These are phyloP conservation scores for Brachionus plicatilis DNA, from an alignment of 1,140 invertebrate genomes.

Conservation along the genomic window DNA sequence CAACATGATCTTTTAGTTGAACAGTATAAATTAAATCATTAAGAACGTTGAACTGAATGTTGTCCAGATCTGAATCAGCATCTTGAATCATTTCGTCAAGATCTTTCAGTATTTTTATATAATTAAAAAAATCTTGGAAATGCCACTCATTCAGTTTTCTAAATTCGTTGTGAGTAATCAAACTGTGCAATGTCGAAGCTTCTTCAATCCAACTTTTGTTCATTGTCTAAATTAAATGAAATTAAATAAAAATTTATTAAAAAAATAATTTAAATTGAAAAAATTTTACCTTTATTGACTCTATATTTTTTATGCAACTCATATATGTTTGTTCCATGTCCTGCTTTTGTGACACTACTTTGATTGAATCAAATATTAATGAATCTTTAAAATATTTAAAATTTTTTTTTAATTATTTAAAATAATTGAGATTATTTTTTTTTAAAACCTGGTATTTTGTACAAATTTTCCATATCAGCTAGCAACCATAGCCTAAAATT, in stretches of 20 bases:
- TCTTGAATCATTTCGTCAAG: neutral
- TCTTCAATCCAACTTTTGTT: neutral
- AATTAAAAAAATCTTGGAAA: neutral
- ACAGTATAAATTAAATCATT: neutral
- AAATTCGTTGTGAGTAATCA: neutral
- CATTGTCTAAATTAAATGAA: neutral
- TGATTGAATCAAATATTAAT: neutral
- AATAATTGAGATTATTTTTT: too few species aligned
- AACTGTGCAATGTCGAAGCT: neutral
- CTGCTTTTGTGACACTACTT: neutral
- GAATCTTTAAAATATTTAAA: neutral
- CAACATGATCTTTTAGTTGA: neutral
- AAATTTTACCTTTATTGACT: neutral
- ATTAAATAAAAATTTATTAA: neutral
- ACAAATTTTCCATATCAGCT: neutral
- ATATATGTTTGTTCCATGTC: neutral
- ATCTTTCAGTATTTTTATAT: neutral
- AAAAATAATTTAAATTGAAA: neutral
- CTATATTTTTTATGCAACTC: neutral
- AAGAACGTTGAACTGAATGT: neutral
- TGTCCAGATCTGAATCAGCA: neutral
- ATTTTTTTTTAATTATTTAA: too few species aligned
- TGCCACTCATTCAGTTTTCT: neutral
- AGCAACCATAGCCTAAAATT: constrained; percentile 33
- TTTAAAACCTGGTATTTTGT: neutral